Percentiles rank a stretch among this genome's conserved stretches.
Evolutionary conservation across 2,113 vertebrate genomes (phyloP).

Genomic region (Baryphthengus martii): DNA sequence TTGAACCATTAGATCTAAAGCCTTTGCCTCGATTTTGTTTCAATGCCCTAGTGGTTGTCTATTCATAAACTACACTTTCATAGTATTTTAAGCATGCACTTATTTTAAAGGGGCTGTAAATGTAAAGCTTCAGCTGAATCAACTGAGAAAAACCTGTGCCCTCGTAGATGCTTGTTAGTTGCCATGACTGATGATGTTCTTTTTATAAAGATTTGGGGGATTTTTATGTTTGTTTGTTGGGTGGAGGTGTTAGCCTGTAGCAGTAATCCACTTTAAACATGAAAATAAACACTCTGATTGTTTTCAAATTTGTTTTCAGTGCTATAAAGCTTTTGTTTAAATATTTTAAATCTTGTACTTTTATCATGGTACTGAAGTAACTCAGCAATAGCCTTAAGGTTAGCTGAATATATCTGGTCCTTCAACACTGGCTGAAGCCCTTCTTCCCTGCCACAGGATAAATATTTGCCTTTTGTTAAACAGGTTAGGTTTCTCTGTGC

Average conservation of each 20-base stretch:
- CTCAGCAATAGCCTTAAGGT: background rate
- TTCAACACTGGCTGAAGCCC: background rate
- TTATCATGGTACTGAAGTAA: background rate
- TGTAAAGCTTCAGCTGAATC: constrained; percentile 47
- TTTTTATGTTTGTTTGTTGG: background rate
- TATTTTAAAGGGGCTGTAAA: constrained; percentile 23
- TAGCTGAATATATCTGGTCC: constrained; percentile 9
- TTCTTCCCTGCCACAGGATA: background rate
- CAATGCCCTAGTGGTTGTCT: background rate
- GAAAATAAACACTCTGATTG: constrained; percentile 7
- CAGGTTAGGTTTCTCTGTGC: background rate
- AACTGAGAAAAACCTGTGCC: background rate
- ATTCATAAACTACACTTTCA: background rate
- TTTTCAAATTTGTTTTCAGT: constrained; percentile 35
- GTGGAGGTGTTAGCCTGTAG: background rate
- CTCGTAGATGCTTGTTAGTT: background rate
- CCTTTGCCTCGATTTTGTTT: background rate
- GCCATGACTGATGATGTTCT: background rate
- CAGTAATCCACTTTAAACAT: constrained; percentile 32
- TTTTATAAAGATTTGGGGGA: background rate
- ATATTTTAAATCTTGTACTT: background rate
- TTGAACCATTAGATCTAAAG: background rate
- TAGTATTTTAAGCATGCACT: background rate
- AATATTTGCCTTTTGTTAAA: background rate
- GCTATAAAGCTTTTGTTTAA: constrained; percentile 43